Evolutionary conservation across 2,797 vertebrate genomes (phyloP).

Genomic region (Micromesistius poutassou): DNA sequence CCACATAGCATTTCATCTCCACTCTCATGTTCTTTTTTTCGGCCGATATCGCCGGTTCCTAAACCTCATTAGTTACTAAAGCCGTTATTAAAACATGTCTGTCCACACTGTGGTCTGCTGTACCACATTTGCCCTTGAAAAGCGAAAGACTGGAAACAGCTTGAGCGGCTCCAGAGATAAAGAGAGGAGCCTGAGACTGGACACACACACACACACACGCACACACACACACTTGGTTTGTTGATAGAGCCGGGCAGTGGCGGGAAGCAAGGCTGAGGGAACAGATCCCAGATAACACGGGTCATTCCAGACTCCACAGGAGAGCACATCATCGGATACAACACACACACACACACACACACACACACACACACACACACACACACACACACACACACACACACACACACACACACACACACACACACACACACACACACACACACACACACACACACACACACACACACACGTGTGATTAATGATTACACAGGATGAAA

Average conservation of each 20-base stretch:
- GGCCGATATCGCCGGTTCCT: not conserved
- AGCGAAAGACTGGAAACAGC: not conserved
- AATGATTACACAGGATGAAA: not conserved
- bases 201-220: slow-evolving; percentile 17
- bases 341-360: not conserved
- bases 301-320: slow-evolving; percentile 26
- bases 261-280: slow-evolving; percentile 56
- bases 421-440: no score
- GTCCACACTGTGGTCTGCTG: not conserved
- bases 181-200: slow-evolving; percentile 39
- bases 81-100: not conserved
- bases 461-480: not conserved
- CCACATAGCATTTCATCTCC: no score
- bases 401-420: no score
- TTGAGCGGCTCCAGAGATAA: slow-evolving; percentile 15
- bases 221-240: slow-evolving; percentile 45
- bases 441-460: no score
- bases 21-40: no score
- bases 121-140: not conserved
- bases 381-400: no score
- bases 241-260: slow-evolving; percentile 65
- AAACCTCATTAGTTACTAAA: not conserved
- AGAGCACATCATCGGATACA: slow-evolving; percentile 9
- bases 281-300: slow-evolving; percentile 64
- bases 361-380: not conserved